Base-by-base conservation (phyloP, 2,797 vertebrate species). In the Aeoliscus strigatus region DNA sequence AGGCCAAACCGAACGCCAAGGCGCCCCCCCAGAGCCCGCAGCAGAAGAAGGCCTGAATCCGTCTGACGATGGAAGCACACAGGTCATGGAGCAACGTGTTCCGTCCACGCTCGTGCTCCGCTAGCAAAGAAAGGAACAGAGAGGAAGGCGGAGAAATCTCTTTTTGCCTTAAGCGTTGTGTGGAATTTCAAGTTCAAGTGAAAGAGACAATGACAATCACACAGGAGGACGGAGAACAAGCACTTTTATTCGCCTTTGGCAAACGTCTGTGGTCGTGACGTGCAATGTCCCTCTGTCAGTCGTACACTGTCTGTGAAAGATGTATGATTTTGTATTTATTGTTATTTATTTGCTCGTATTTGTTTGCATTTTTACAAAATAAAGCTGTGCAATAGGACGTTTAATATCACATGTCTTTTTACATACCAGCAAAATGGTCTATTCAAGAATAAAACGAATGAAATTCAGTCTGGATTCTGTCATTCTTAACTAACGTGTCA, bases 281-380 rank as follows among this genome's bases (percentile, higher is more conserved):
- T 79, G 39, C 24, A 46, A 42, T 59, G 39, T 79, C 8, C 34
- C 16, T 60, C 9, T 65, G 52, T 72, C 16, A 43, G 18, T 46
- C 32, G 25, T 49, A 51, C 54, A 60, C 31, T 61, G 38, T 67
- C 43, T 59, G 38, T 64, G 34, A 60, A 54, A 8, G 48, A 40
- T 70, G 32, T n/a, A 36, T 42, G 23, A 43, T 44, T 60, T 64
- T 66, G 18, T 79, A 77, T 73, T 73, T 64, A 68, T 74, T 70
- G 56, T 2, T 75, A 73, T 80, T 75, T 75, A 72, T 80, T 79
- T 61, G n/a, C n/a, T 14, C 58, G 41, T 27, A 28, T 41, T 39
- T 73, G 21, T n/a, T 56, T 57, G 27, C 14, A 51, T 75, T 78
- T 68, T 66, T 55, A 72, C 41, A 14, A 44, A 54, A 53, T 17